A percentile compares a stretch with the other conserved stretches of the same genome.
phyloP scores from a whole-genome alignment of 2,797 vertebrate species.

The Urocyon cinereoargenteus region DNA sequence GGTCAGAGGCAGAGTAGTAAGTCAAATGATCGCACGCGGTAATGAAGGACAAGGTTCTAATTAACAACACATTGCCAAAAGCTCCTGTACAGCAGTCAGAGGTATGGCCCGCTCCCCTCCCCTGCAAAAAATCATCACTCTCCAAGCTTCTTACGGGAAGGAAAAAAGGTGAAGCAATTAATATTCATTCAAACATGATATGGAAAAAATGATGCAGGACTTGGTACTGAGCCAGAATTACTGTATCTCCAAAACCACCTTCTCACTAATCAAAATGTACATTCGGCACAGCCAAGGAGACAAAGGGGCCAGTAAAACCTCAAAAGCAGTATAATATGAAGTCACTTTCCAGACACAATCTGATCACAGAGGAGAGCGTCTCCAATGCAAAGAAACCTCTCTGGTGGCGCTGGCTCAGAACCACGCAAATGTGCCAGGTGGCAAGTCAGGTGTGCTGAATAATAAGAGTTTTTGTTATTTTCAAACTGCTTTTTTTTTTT shows the following conservation, averaged over 20 bases:
- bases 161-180: background rate
- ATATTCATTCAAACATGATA: background rate
- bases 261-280: background rate
- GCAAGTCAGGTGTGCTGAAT: fast-evolving
- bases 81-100: background rate
- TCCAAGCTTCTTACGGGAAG: background rate
- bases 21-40: background rate
- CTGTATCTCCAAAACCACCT: background rate
- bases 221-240: background rate
- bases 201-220: background rate
- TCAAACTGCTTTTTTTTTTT: background rate
- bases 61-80: background rate
- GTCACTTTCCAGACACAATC: background rate
- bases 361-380: fast-evolving
- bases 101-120: background rate
- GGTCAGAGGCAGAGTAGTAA: fast-evolving
- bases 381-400: background rate
- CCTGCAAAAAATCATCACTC: background rate
- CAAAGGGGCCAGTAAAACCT: background rate
- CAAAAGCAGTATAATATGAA: background rate
- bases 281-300: background rate
- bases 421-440: background rate
- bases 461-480: background rate
- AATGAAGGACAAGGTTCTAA: background rate
- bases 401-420: background rate